Percentiles rank a stretch among this genome's conserved stretches.
Conservation (phyloP, 2,113 vertebrate genomes). For the Lamprologus tigripictilis region DNA sequence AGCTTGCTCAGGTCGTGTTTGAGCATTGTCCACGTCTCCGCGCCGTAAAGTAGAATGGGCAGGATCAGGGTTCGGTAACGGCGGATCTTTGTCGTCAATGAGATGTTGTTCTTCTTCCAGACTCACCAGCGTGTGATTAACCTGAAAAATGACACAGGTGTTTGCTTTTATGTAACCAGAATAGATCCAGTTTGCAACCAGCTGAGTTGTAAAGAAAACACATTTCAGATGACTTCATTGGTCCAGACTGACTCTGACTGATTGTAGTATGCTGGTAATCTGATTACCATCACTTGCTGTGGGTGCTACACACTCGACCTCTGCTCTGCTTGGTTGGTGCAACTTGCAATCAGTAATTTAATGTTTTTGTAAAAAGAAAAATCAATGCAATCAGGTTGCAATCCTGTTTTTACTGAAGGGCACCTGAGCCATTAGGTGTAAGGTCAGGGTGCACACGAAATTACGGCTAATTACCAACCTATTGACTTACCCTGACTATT, state of each 20-base stretch:
- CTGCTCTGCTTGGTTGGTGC: neutral
- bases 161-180: neutral
- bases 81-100: neutral
- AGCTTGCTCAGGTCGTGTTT: too few relatives aligned
- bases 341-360: neutral
- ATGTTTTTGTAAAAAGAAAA: neutral
- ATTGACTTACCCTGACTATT: neutral
- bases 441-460: neutral
- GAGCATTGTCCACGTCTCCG: accelerated
- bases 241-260: neutral
- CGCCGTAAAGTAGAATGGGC: too few relatives aligned
- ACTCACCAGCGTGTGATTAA: accelerated
- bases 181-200: neutral
- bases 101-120: neutral
- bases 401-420: neutral
- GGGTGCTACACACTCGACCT: neutral
- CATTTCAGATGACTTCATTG: neutral
- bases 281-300: neutral
- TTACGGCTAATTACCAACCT: neutral
- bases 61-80: neutral
- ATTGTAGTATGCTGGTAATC: neutral
- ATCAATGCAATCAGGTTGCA: neutral
- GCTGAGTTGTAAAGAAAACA: neutral
- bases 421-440: accelerated
- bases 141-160: accelerated